phyloP scores from a whole-genome alignment of 2,888 invertebrate species.

The Drosophila ezoana region DNA sequence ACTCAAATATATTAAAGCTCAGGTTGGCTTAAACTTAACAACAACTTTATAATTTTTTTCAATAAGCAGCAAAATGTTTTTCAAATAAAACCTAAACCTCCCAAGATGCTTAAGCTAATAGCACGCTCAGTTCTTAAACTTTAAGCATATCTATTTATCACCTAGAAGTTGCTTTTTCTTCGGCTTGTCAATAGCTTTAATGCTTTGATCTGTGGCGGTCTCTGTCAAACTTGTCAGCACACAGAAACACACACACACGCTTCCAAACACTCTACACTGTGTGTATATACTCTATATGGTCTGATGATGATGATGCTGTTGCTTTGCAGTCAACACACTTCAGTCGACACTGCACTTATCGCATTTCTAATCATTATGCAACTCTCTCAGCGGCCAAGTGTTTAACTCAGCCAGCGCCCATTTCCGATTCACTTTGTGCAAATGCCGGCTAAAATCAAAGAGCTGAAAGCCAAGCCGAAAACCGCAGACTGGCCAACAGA shows the following conservation, averaged over 20 bases:
- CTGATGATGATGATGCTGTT: conserved; percentile 24
- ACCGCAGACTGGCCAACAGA: conserved; percentile 37
- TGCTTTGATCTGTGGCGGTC: conserved; percentile 48
- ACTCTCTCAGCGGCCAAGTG: conserved; percentile 42
- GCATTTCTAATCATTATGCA: conserved; percentile 57
- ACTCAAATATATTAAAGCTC: no score
- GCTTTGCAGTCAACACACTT: conserved; percentile 28
- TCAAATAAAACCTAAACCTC: no score
- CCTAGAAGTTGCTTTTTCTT: neutral
- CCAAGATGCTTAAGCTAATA: no score
- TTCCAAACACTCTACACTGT: neutral
- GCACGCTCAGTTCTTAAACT: no score
- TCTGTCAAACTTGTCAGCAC: conserved; percentile 20
- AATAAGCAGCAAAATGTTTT: no score
- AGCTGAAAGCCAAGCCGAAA: conserved; percentile 25
- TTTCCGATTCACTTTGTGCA: conserved; percentile 51
- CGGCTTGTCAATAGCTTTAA: conserved; percentile 15
- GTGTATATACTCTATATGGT: conserved; percentile 15
- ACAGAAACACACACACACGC: conserved; percentile 6
- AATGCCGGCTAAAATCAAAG: conserved; percentile 45
- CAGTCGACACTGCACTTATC: conserved; percentile 48
- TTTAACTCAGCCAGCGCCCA: conserved; percentile 42
- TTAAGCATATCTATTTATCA: neutral
- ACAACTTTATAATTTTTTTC: no score
- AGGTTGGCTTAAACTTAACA: no score